phyloP scores from a whole-genome alignment of 2,797 vertebrate species.

The Stomatorhinus walkeri region DNA sequence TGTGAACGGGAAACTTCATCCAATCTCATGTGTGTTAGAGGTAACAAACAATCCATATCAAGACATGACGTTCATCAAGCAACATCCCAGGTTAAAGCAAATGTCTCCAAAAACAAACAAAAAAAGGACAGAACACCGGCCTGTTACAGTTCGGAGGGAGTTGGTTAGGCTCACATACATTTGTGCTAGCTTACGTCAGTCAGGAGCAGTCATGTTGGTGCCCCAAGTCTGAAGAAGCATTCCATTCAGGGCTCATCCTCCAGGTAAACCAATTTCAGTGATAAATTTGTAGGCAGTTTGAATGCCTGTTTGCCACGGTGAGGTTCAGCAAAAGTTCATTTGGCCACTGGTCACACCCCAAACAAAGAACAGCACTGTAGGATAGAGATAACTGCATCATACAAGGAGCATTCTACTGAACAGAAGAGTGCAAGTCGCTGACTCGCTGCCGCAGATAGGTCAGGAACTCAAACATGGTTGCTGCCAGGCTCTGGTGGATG shows the following conservation, averaged over 20 bases:
- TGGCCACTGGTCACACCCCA: slow-evolving; percentile 8
- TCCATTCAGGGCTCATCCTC: neutral
- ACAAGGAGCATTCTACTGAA: slow-evolving; percentile 34
- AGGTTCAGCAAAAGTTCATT: neutral
- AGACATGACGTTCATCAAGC: neutral
- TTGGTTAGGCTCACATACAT: neutral
- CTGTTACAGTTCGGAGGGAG: neutral
- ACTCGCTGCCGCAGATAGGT: slow-evolving; percentile 79
- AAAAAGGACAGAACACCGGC: neutral
- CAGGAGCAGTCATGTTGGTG: neutral
- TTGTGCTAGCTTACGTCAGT: neutral
- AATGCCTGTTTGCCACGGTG: neutral
- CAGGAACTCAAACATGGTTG: slow-evolving; percentile 96
- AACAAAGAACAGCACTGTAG: neutral
- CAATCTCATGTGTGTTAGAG: neutral
- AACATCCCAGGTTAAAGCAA: neutral
- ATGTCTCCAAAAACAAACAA: neutral
- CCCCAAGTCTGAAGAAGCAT: neutral
- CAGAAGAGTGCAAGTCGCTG: slow-evolving; percentile 53
- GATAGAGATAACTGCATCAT: neutral
- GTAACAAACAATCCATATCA: neutral
- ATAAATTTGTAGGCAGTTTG: neutral
- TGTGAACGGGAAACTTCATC: neutral
- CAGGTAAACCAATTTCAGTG: neutral
- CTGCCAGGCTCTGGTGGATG: slow-evolving; percentile 88